Percentiles rank a stretch among this genome's conserved stretches.
phyloP scores from a whole-genome alignment of 2,113 vertebrate species.

The Spheniscus mendiculus region DNA sequence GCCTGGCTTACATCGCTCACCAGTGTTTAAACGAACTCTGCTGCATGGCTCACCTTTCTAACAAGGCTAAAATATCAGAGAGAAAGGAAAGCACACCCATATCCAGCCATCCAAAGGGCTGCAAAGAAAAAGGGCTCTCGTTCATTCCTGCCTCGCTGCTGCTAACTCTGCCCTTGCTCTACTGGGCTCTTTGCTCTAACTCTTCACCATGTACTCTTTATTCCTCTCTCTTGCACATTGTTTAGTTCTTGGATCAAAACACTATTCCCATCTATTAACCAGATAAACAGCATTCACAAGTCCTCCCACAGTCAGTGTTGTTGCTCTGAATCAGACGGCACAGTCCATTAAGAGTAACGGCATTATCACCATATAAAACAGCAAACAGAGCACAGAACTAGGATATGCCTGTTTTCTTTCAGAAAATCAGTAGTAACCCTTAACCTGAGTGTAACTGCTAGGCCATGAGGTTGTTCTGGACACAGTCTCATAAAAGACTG shows the following conservation, averaged over 20 bases:
- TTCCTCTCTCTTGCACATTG: background rate
- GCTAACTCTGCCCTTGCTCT: background rate
- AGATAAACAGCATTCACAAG: background rate
- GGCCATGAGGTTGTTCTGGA: background rate
- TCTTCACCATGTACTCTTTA: background rate
- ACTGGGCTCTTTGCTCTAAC: background rate
- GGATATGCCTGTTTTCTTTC: background rate
- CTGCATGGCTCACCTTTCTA: background rate
- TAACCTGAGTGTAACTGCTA: background rate
- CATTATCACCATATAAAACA: background rate
- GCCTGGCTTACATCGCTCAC: background rate
- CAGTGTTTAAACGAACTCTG: background rate
- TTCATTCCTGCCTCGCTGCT: accelerated
- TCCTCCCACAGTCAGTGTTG: background rate
- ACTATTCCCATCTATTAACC: background rate
- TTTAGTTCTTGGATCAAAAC: background rate
- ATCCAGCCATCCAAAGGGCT: background rate
- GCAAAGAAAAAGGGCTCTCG: background rate
- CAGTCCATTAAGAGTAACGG: background rate
- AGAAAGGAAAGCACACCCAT: background rate
- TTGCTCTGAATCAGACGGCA: background rate
- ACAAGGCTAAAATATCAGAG: background rate
- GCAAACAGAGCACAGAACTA: background rate
- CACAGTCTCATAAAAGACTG: background rate
- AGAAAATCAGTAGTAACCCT: background rate